These are phyloP conservation scores for Aleiodes leptofemur DNA, from an alignment of 2,888 invertebrate genomes.

Conservation along the genomic window DNA sequence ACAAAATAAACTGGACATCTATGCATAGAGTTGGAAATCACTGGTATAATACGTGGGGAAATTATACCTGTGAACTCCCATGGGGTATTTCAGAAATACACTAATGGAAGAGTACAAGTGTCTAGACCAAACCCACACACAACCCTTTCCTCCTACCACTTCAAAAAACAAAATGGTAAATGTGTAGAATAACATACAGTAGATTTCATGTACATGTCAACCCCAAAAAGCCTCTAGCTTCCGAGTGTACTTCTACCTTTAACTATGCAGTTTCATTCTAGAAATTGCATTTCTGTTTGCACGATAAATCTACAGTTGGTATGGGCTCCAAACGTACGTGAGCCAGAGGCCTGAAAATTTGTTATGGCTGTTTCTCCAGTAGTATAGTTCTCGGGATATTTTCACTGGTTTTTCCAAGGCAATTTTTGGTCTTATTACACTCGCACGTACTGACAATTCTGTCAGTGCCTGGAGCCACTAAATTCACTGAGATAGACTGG, in stretches of 20 bases:
- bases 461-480: constrained; percentile 15
- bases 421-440: constrained; percentile 41
- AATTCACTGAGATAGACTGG: neutral
- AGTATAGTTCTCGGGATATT: neutral
- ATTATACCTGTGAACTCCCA: too few species aligned
- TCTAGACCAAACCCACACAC: neutral
- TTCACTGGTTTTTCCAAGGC: constrained; percentile 30
- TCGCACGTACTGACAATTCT: constrained; percentile 26
- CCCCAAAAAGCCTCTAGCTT: constrained; percentile 19
- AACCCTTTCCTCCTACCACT: neutral
- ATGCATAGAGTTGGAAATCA: too few species aligned
- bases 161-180: constrained; percentile 17
- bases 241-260: constrained; percentile 41
- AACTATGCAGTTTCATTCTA: constrained; percentile 58
- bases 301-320: constrained; percentile 56
- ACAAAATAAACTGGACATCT: too few species aligned
- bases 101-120: constrained; percentile 17
- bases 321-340: constrained; percentile 37
- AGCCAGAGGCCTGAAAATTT: constrained; percentile 39
- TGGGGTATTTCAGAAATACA: too few species aligned
- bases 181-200: constrained; percentile 22
- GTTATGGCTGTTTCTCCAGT: constrained; percentile 20
- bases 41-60: too few species aligned
- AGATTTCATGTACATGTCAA: constrained; percentile 6
- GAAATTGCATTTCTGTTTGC: constrained; percentile 61